Evolutionary conservation across 2,797 vertebrate species (phyloP).

Genomic region (Acrossocheilus fasciatus): DNA sequence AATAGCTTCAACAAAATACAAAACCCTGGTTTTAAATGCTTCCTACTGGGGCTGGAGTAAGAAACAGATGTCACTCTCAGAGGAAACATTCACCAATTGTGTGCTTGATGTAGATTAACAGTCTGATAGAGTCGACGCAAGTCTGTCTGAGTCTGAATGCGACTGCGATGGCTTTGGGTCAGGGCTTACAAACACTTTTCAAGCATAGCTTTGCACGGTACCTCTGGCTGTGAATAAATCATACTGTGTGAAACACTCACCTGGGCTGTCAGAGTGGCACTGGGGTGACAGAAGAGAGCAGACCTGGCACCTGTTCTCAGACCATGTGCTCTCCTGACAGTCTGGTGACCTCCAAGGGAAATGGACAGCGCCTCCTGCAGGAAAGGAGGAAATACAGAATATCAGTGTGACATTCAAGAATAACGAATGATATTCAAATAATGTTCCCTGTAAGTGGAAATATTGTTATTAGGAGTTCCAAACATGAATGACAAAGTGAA

Average conservation of each 20-base stretch:
- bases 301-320: slow-evolving; percentile 76
- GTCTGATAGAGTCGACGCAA: too few species aligned
- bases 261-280: slow-evolving; percentile 44
- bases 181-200: background rate
- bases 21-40: too few species aligned
- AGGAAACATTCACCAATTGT: too few species aligned
- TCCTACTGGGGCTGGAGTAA: too few species aligned
- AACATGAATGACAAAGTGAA: background rate
- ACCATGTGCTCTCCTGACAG: slow-evolving; percentile 81
- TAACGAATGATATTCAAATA: background rate
- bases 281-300: slow-evolving; percentile 77
- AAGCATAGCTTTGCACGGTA: background rate
- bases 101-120: too few species aligned
- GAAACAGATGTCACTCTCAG: too few species aligned
- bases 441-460: background rate
- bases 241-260: slow-evolving; percentile 8
- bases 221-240: background rate
- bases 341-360: slow-evolving; percentile 75
- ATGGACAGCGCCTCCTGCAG: slow-evolving; percentile 76
- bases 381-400: slow-evolving; percentile 47
- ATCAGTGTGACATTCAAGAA: slow-evolving; percentile 36
- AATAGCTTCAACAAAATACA: too few species aligned
- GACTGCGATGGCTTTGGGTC: background rate
- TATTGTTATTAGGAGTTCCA: background rate
- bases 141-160: background rate